Evolutionary conservation across 2,113 vertebrate species (phyloP), one percentile per base, ranked within the genome.

Genomic region (Lethenteron reissneri): DNA sequence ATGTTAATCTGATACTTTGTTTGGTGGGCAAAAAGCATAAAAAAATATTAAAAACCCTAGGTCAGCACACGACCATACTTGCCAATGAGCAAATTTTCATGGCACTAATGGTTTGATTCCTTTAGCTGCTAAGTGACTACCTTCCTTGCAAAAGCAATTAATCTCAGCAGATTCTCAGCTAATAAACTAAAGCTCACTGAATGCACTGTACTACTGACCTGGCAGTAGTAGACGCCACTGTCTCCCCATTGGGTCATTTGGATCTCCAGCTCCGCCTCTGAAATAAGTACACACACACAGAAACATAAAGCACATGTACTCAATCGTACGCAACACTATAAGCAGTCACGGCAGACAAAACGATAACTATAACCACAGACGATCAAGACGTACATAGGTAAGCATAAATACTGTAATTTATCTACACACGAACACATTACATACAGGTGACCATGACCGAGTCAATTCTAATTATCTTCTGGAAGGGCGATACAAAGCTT

Each of bases 201-300:
- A 7, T 41, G 41, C 41, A 41, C 41, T 41, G 41, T 41, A 41
- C 5, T 41, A 41, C 6, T 82, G 64, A 97, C 83, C 72, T 94
- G 84, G 71, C 94, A 99, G 81, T 87, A 88, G 75, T 99, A 99
- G 14, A 96, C 87, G 0, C 94, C 94, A 9, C 90, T 96, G 84
- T 99, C 94, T 11, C 94, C 94, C 94, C 94, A 99, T 82, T 88
- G 83, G 76, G 97, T 73, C 76, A 90, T 86, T 69, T 90, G 89
- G 57, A 99, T 94, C 56, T 87, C 85, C 75, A 99, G 83, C 75
- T 95, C 90, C 19, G 89, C 92, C 79, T 88, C 94, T 99, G 79
- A 73, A 79, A 72, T n/a, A 25, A 58, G 41, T 21, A 72, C 21
- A 10, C 9, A n/a, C n/a, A 57, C 56, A 25, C 58, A 56, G 4